Evolutionary conservation across 2,888 invertebrate species (phyloP).

Genomic region (Oasisia sp.): DNA sequence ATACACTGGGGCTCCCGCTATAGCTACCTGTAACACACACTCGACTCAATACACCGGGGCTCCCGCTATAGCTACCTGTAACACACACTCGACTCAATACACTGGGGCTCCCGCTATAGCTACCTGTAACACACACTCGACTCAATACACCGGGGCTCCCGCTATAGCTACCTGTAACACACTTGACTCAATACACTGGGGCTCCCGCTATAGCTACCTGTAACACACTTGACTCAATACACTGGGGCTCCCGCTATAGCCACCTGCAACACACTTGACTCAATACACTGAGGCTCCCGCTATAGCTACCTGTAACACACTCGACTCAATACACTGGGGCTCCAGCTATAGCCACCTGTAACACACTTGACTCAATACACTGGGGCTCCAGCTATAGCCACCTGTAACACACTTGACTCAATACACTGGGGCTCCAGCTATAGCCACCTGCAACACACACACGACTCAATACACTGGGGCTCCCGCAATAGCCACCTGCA

Average conservation of each 20-base stretch:
- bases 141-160: constrained; percentile 85
- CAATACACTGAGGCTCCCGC: constrained; percentile 90
- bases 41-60: constrained; percentile 81
- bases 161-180: constrained; percentile 79
- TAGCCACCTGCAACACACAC: constrained; percentile 72
- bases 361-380: constrained; percentile 68
- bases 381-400: constrained; percentile 95
- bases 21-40: constrained; percentile 72
- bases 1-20: constrained; percentile 93
- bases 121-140: constrained; percentile 64
- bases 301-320: constrained; percentile 74
- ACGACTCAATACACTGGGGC: constrained; percentile 81
- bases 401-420: constrained; percentile 57
- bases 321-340: constrained; percentile 79
- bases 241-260: constrained; percentile 98
- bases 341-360: constrained; percentile 85
- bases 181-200: constrained; percentile 74
- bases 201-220: constrained; percentile 91
- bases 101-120: constrained; percentile 98
- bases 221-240: too few relatives aligned
- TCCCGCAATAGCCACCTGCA: constrained; percentile 85
- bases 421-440: constrained; percentile 93
- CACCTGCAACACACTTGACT: constrained; percentile 63
- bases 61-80: constrained; percentile 85
- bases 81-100: too few relatives aligned